Conservation (phyloP, 2,888 invertebrate species). For the Volucella zonaria region DNA sequence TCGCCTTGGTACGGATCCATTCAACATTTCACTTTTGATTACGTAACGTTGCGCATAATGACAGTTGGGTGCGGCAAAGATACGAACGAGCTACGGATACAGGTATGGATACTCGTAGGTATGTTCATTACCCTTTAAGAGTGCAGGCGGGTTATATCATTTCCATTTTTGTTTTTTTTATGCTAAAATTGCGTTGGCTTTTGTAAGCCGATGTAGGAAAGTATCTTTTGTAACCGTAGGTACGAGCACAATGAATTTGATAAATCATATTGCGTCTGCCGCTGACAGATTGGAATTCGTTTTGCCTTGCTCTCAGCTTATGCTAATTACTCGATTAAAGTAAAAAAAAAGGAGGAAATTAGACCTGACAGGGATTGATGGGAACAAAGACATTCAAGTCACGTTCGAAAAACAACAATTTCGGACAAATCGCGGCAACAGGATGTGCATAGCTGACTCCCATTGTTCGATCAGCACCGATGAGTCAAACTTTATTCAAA, state of each 20-base stretch:
- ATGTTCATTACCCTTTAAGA: constrained; percentile 53
- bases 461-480: too few relatives aligned
- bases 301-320: background rate
- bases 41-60: constrained; percentile 46
- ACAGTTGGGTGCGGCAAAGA: constrained; percentile 54
- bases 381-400: too few relatives aligned
- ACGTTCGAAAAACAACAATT: too few relatives aligned
- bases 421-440: too few relatives aligned
- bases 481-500: background rate
- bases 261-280: constrained; percentile 36
- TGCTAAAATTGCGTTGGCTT: constrained; percentile 16
- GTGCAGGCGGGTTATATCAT: constrained; percentile 10
- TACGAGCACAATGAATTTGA: constrained; percentile 28
- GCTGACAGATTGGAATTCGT: constrained; percentile 19
- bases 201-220: constrained; percentile 26
- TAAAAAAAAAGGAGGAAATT: too few relatives aligned
- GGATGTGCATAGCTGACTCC: too few relatives aligned
- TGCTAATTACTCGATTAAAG: background rate
- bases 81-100: constrained; percentile 15
- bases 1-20: constrained; percentile 24
- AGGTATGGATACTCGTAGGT: background rate
- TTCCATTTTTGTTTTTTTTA: constrained; percentile 24
- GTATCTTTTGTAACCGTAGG: constrained; percentile 21
- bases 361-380: too few relatives aligned
- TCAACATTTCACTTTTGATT: constrained; percentile 47